Base-by-base conservation (phyloP, 2,113 vertebrate species). In the Pampusana beccarii region DNA sequence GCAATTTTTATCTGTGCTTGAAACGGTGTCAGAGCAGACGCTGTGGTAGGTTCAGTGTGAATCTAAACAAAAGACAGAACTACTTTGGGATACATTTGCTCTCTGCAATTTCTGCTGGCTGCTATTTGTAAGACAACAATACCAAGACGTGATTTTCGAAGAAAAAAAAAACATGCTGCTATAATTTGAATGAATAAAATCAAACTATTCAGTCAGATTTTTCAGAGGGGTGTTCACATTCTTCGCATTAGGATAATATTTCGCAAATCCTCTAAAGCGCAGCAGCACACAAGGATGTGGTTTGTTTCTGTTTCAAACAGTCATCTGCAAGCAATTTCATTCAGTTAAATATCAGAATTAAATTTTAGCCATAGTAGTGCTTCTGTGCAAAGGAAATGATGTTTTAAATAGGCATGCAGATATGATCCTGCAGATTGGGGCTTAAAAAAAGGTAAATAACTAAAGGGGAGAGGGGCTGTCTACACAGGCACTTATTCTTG, bases 271-370 rank as follows among this genome's bases (percentile, higher is more conserved):
- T 73, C 83, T 86, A 3, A 80, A 88, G 88, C 34, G 58, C 82
- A 93, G 95, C 91, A 80, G 90, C 78, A 42, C 92, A 94, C 84
- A 94, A 95, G 88, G 97, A 97, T 96, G 97, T 97, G 97, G 97
- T 97, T 93, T 97, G 79, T 88, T 91, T 97, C 80, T 31, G 80
- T 91, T 97, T 97, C 84, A 94, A 96, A 92, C 94, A 86, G 74
- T 98, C 98, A 97, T 98, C 97, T 97, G 97, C 97, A 98, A 98
- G 97, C 96, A 97, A 98, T 98, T 98, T 97, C 96, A 96, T 96
- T 97, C 97, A 97, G 94, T 98, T 98, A 98, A 97, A 98, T 95
- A 97, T 97, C 95, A 97, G 97, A 98, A 98, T 98, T 98, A 93
- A 97, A 98, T 98, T 98, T 98, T 95, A 96, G 95, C 93, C 73